Conservation (phyloP, 2,113 vertebrate species). For the Cisticola juncidis region DNA sequence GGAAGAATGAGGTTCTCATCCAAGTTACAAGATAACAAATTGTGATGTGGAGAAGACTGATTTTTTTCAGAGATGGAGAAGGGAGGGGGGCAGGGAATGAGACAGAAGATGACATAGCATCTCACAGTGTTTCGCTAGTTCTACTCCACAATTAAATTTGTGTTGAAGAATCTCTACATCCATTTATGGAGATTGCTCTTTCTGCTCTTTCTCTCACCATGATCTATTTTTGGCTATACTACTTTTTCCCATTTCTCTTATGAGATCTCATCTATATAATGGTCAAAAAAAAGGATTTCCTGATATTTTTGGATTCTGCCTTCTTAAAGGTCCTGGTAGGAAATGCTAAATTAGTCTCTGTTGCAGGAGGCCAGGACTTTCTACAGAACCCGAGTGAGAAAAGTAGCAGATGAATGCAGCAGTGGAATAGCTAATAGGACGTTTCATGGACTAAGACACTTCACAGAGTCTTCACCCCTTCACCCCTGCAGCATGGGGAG, state of each 20-base stretch:
- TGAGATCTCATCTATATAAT: background rate
- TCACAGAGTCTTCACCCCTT: too few species aligned
- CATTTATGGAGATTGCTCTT: background rate
- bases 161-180: background rate
- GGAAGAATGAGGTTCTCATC: background rate
- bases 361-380: background rate
- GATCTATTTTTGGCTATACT: background rate
- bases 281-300: background rate
- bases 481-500: background rate
- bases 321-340: background rate
- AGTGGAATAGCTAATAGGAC: background rate
- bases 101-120: background rate
- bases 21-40: background rate
- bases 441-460: background rate
- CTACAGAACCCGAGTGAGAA: background rate
- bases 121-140: background rate
- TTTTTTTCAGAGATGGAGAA: background rate
- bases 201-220: background rate
- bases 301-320: background rate
- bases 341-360: background rate
- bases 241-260: background rate
- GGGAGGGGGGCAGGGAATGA: rapidly evolving
- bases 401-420: background rate
- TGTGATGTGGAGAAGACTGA: background rate
- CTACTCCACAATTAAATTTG: background rate